Evolutionary conservation across 1,140 invertebrate species (phyloP).

Genomic region (Anastrepha ludens): DNA sequence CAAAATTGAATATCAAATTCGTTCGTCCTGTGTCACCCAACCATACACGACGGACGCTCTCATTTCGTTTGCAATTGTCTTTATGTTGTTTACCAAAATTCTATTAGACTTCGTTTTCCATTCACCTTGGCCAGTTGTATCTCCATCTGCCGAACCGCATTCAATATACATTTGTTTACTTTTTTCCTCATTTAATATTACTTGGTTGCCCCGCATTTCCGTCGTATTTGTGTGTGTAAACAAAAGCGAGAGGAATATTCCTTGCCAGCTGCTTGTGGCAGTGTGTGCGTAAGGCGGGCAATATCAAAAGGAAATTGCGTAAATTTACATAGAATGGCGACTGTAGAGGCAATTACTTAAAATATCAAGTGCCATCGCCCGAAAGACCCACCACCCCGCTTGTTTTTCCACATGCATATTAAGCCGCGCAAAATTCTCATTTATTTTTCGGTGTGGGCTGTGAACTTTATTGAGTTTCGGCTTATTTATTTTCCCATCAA

Average conservation of each 20-base stretch:
- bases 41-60: background rate
- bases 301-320: slow-evolving; percentile 22
- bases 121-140: background rate
- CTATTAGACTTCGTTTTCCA: background rate
- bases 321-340: slow-evolving; percentile 4
- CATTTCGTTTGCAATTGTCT: background rate
- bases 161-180: background rate
- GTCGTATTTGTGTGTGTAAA: background rate
- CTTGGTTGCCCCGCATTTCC: background rate
- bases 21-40: background rate
- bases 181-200: background rate
- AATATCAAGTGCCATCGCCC: background rate
- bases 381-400: background rate
- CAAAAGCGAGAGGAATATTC: background rate
- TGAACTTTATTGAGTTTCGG: background rate
- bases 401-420: background rate
- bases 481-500: slow-evolving; percentile 36
- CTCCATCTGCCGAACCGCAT: background rate
- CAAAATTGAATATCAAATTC: background rate
- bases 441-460: background rate
- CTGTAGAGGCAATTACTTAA: slow-evolving; percentile 26
- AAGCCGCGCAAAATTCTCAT: background rate
- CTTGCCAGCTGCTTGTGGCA: background rate
- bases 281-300: background rate
- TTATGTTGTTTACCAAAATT: background rate